Base-by-base conservation (phyloP, 2,797 vertebrate species). In the Eulemur coronatus region DNA sequence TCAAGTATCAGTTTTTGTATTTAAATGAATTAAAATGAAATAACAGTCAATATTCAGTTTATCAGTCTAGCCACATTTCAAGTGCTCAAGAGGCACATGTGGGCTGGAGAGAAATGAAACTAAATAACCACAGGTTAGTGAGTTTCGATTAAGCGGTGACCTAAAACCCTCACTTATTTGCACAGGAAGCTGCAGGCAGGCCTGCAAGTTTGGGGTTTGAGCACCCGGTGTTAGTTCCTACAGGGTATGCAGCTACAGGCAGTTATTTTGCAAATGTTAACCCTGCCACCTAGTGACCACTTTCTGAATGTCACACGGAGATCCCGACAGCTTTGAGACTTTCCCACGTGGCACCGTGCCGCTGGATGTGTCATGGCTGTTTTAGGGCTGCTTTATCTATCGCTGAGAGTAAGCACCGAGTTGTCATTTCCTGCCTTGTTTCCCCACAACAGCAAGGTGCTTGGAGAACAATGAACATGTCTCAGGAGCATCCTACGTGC, bases 251-350 rank as follows among this genome's bases (percentile, higher is more conserved):
- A 5, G 57, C 69, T 2, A 2, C 38, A n/a, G 20, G 80, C 55
- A 35, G n/a, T 67, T 72, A 67, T 52, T 95, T 97, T 96, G 90
- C 85, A 92, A 94, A 98, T 97, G 96, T 55, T 92, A 78, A 90
- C 30, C 81, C 97, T 97, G 98, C 97, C 98, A 98, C 96, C 98
- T 98, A 97, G 96, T 94, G 98, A n/a, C 89, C 55, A 46, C 22
- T 92, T 94, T 95, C 46, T 75, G 91, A 94, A 96, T 75, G 11
- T 52, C 95, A 87, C 30, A 0, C 3, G 24, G 20, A 76, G 59
- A 26, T 65, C 26, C 78, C 18, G 61, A 82, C 20, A 55, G 22
- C 46, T 67, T 13, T 14, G 26, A 72, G 84, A 48, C 7, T 4
- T 22, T 6, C 48, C 48, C 28, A 0, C 2, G 26, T 38, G 76